A percentile compares a stretch with the other conserved stretches of the same genome.
phyloP scores from a whole-genome alignment of 1,140 invertebrate genomes.

The Musca domestica region DNA sequence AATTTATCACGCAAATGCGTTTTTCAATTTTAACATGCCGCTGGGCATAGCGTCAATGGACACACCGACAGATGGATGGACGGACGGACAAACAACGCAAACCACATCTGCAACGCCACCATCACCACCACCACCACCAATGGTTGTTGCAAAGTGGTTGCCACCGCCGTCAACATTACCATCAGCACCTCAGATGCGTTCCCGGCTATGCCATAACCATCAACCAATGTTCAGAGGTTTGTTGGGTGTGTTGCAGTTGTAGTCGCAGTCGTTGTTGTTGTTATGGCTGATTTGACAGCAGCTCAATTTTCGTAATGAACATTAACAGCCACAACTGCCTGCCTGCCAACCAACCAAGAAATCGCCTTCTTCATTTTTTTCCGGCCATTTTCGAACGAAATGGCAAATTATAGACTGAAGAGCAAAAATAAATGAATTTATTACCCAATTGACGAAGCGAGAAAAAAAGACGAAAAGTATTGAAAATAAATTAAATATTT shows the following conservation, averaged over 20 bases:
- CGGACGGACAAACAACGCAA: not conserved
- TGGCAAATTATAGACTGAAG: too few relatives aligned
- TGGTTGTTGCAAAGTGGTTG: not conserved
- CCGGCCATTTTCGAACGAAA: too few relatives aligned
- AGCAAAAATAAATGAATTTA: too few relatives aligned
- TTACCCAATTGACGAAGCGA: too few relatives aligned
- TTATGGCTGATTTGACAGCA: conserved; percentile 25
- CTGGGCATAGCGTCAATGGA: not conserved
- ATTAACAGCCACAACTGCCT: not conserved
- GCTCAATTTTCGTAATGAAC: conserved; percentile 31
- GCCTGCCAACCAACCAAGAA: too few relatives aligned
- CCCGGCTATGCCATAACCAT: not conserved
- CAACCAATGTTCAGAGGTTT: too few relatives aligned
- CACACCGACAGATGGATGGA: not conserved
- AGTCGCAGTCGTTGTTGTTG: not conserved
- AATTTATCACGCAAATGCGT: conserved; percentile 55
- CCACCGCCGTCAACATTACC: too few relatives aligned
- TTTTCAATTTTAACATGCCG: conserved; percentile 34
- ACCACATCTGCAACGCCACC: not conserved
- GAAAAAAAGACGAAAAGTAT: too few relatives aligned
- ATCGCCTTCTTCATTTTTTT: too few relatives aligned
- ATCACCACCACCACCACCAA: not conserved
- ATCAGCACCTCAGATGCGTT: too few relatives aligned
- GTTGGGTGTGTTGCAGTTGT: not conserved
- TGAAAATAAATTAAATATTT: too few relatives aligned